Conservation (phyloP, 92 coral and sea anemone genomes). For the Porites divaricata region DNA sequence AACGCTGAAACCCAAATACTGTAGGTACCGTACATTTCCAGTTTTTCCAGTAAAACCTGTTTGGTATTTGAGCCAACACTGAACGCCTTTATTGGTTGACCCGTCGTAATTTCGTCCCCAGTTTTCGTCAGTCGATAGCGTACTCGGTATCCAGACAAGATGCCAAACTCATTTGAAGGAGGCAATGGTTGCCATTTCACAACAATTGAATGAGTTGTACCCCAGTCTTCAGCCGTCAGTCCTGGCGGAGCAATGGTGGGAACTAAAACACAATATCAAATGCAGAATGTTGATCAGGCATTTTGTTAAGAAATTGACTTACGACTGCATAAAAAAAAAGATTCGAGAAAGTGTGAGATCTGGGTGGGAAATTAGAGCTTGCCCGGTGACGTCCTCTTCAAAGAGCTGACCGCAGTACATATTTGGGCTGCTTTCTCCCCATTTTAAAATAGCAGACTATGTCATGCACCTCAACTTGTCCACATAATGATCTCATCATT, state of each 20-base stretch:
- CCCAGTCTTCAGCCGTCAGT: conserved; percentile 29
- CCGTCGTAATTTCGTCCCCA: conserved; percentile 18
- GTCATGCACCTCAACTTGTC: too few species aligned
- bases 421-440: too few species aligned
- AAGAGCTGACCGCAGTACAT: too few species aligned
- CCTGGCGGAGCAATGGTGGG: conserved; percentile 25
- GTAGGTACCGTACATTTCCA: conserved; percentile 36
- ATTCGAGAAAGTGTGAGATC: too few species aligned
- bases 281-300: not conserved
- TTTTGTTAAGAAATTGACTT: not conserved
- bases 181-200: conserved; percentile 33
- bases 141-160: conserved; percentile 45
- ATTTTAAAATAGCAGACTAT: too few species aligned
- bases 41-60: conserved; percentile 30
- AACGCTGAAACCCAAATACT: conserved; percentile 39
- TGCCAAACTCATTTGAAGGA: conserved; percentile 46
- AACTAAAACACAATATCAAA: conserved; percentile 9
- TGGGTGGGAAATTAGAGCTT: too few species aligned
- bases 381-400: too few species aligned
- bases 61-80: not conserved
- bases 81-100: not conserved
- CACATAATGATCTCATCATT: too few species aligned
- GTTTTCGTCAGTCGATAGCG: conserved; percentile 14
- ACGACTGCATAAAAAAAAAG: not conserved
- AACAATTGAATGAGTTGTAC: conserved; percentile 30